A percentile compares a stretch with the other conserved stretches of the same genome.
Conservation (phyloP, 2,888 invertebrate species). For the Phymatocera aterrima region DNA sequence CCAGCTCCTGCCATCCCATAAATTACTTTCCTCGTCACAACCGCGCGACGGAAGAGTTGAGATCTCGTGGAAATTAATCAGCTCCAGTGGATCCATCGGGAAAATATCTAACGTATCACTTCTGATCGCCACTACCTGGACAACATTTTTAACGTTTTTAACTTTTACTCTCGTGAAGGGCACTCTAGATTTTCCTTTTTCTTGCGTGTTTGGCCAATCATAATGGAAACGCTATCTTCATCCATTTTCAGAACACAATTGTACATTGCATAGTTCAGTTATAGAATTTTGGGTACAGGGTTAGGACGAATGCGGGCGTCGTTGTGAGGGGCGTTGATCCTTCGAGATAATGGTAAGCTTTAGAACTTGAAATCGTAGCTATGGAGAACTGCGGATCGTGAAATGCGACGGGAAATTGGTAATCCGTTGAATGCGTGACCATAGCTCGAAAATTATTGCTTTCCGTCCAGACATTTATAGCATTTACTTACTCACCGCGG, state of each 20-base stretch:
- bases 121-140: too few species aligned
- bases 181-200: background rate
- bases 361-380: constrained; percentile 56
- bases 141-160: too few species aligned
- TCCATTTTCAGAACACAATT: constrained; percentile 31
- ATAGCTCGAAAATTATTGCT: constrained; percentile 26
- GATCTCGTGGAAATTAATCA: background rate
- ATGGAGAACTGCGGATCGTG: background rate
- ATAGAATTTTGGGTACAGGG: constrained; percentile 29
- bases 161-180: background rate
- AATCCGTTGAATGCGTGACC: constrained; percentile 3
- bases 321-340: constrained; percentile 58
- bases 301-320: constrained; percentile 48
- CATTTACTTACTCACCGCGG: constrained; percentile 5
- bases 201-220: too few species aligned
- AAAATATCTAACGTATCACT: too few species aligned
- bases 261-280: constrained; percentile 20
- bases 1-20: constrained; percentile 1
- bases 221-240: constrained; percentile 12
- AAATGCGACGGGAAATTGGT: constrained; percentile 25
- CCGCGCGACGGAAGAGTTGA: constrained; percentile 13
- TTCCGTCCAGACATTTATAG: constrained; percentile 13
- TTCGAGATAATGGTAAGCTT: constrained; percentile 60
- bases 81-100: background rate
- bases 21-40: constrained; percentile 7